These are phyloP conservation scores for Bhutanitis thaidina DNA, from an alignment of 2,888 invertebrate species.

Conservation along the genomic window DNA sequence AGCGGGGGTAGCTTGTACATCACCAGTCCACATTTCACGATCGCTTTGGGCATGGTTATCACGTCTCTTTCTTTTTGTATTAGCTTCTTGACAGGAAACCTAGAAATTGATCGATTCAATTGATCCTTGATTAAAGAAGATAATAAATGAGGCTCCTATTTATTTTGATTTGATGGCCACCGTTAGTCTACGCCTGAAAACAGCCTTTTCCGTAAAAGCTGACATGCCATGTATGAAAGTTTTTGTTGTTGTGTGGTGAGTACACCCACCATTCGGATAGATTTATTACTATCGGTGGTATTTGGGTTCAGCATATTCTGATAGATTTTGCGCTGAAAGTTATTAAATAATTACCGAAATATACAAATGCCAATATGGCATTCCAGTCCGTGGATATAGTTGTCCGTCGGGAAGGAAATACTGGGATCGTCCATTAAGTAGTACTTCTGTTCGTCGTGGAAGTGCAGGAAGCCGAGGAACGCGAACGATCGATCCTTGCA, in stretches of 20 bases:
- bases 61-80: conserved; percentile 58
- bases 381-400: conserved; percentile 65
- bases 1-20: conserved; percentile 72
- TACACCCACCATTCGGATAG: no score
- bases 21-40: conserved; percentile 68
- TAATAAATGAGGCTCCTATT: no score
- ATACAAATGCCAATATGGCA: conserved; percentile 65
- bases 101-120: conserved; percentile 28
- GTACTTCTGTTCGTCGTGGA: conserved; percentile 63
- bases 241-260: no score
- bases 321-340: no score
- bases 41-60: conserved; percentile 57
- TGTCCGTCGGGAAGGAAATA: conserved; percentile 65
- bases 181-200: no score
- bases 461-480: conserved; percentile 68
- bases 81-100: conserved; percentile 69
- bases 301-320: no score
- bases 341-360: conserved; percentile 51
- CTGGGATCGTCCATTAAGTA: conserved; percentile 65
- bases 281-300: no score
- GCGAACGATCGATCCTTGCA: conserved; percentile 65
- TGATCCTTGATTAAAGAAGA: no score
- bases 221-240: no score
- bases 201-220: no score
- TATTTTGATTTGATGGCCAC: no score